A percentile compares a stretch with the other conserved stretches of the same genome.
phyloP scores from a whole-genome alignment of 2,113 vertebrate genomes.

The Platycercus adscitus region DNA sequence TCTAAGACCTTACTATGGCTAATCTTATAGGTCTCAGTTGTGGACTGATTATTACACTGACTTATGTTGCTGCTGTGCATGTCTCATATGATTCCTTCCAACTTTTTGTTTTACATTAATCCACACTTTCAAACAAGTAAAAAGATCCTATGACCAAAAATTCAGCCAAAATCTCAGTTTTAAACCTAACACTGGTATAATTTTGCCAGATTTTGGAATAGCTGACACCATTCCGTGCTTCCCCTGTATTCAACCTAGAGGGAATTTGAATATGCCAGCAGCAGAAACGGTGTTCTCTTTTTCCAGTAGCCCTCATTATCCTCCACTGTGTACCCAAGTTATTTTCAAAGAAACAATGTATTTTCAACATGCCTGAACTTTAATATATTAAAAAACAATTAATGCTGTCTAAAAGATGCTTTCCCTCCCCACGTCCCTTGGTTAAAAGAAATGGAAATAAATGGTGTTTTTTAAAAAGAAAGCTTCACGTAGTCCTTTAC shows the following conservation, averaged over 20 bases:
- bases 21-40: background rate
- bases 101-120: background rate
- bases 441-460: background rate
- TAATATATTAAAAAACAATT: background rate
- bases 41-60: background rate
- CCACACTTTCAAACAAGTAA: background rate
- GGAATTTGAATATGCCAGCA: background rate
- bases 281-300: background rate
- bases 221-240: background rate
- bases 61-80: rapidly evolving
- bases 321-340: background rate
- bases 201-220: background rate
- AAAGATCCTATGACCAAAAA: background rate
- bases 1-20: background rate
- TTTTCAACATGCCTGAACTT: background rate
- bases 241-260: background rate
- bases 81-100: background rate
- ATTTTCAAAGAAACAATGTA: background rate
- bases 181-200: background rate
- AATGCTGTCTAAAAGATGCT: background rate
- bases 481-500: background rate
- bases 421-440: background rate
- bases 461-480: background rate
- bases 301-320: background rate
- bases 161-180: background rate